Base-by-base conservation (phyloP, 2,797 vertebrate genomes). In the Aselliscus stoliczkanus region DNA sequence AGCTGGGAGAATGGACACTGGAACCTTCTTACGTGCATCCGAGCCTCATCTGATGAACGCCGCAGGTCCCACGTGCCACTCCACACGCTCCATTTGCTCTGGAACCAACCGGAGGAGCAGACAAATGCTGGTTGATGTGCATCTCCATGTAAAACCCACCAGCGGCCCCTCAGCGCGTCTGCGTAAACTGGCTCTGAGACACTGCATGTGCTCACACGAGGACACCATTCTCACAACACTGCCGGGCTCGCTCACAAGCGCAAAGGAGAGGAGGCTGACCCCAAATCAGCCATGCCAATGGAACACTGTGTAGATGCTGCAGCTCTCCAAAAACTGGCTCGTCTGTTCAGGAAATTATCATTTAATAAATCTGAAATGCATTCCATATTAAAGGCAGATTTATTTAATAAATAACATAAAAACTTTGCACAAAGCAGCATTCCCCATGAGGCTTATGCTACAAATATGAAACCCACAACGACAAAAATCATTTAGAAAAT, bases 401-500 rank as follows among this genome's bases (percentile, higher is more conserved):
- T 82, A 23, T 85, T 85, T 50, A 76, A 52, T 27, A 31, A 56
- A 62, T 21, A 80, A 56, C 69, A 69, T 42, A 37, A 86, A 72
- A 18, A 37, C 37, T 70, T 15, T 80, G 79, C 62, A 86, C 60
- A 70, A 37, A 70, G 52, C 39, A 17, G 2, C 21, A 86, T 75
- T 76, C 85, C 87, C 70, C 76, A 2, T 20, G 44, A 52, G 73
- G 44, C 25, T 77, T 77, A 65, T 6, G 31, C 77, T 73, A 21
- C 25, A 77, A 81, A 50, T 4, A 23, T 27, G 50, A 72, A 88
- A 77, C 58, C 92, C 82, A 39, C 21, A 15, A 62, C 37, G 2
- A 50, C 52, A 47, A 72, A 56, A 75, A 80, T 88, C 37, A 76
- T 93, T 87, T 82, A 65, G 94, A 95, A 94, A 94, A 80, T 39